Evolutionary conservation across 1,140 invertebrate genomes (phyloP).

Genomic region (Calliopsis andreniformis): DNA sequence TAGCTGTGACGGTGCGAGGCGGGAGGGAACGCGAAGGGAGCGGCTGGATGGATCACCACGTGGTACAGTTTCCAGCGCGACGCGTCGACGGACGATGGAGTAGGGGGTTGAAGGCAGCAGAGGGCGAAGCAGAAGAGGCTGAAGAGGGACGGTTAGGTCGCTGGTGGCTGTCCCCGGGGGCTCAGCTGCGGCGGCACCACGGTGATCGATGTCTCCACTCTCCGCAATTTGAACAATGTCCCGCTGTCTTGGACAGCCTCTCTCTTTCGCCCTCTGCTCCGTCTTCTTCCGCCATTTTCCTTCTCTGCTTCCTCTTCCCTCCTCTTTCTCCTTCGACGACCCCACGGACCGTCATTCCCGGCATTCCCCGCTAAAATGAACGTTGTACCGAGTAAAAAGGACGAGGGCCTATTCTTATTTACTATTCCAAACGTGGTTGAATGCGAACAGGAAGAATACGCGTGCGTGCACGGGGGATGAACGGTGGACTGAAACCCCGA

Average conservation of each 20-base stretch:
- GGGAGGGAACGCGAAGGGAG: not conserved
- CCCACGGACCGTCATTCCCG: conserved; percentile 64
- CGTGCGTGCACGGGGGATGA: conserved; percentile 2
- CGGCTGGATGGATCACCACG: conserved; percentile 39
- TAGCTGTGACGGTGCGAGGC: conserved; percentile 9
- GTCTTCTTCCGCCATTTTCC: not conserved
- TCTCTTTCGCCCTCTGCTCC: conserved; percentile 15
- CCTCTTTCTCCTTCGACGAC: not conserved
- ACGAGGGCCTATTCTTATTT: conserved; percentile 75
- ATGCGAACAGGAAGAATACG: conserved; percentile 34
- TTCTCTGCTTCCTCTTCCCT: not conserved
- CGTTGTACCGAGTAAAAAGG: conserved; percentile 68
- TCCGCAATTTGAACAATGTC: conserved; percentile 79
- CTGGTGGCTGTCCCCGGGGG: conserved; percentile 71
- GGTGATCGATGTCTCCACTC: conserved; percentile 79
- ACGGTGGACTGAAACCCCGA: not conserved
- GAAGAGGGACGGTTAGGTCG: conserved; percentile 60
- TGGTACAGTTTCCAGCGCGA: conserved; percentile 29
- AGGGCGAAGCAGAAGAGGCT: conserved; percentile 43
- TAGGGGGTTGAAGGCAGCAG: conserved; percentile 13
- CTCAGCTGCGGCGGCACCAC: conserved; percentile 70
- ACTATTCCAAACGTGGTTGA: conserved; percentile 67
- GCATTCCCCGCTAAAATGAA: conserved; percentile 73
- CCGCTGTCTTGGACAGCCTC: conserved; percentile 64
- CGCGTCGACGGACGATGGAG: conserved; percentile 17